These are phyloP conservation scores for Ageneiosus marmoratus DNA, from an alignment of 2,113 vertebrate species.

Conservation along the genomic window DNA sequence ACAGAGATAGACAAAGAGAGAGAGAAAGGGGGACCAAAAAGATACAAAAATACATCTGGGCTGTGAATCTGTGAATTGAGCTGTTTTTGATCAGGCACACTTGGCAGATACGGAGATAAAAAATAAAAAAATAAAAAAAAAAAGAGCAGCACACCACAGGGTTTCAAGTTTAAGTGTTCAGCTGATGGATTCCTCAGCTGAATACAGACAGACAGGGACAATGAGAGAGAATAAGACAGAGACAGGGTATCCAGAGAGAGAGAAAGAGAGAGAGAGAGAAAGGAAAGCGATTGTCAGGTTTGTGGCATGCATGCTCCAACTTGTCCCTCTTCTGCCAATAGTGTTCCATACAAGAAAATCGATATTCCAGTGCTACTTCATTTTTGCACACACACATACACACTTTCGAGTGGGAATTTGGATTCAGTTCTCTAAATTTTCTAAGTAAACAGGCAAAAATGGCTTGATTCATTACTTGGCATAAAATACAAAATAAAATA, in stretches of 20 bases:
- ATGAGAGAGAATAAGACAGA: constrained; percentile 2
- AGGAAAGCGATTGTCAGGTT: constrained; percentile 44
- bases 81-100: constrained; percentile 49
- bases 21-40: background rate
- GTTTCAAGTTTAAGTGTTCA: constrained; percentile 52
- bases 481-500: constrained; percentile 70
- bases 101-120: constrained; percentile 47
- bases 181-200: constrained; percentile 36
- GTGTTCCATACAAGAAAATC: constrained; percentile 25
- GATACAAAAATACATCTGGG: constrained; percentile 19
- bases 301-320: constrained; percentile 47
- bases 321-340: constrained; percentile 42
- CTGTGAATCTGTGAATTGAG: constrained; percentile 11
- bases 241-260: background rate
- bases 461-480: constrained; percentile 79
- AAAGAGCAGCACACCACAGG: constrained; percentile 54
- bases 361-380: background rate
- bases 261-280: constrained; percentile 8
- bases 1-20: background rate
- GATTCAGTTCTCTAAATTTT: constrained; percentile 53
- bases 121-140: background rate
- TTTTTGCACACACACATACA: constrained; percentile 2
- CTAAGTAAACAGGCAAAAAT: constrained; percentile 76
- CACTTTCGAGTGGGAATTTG: constrained; percentile 2
- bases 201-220: constrained; percentile 3